A percentile compares a stretch with the other conserved stretches of the same genome.
These are phyloP conservation scores for Florisuga fusca DNA, from an alignment of 2,797 vertebrate genomes.

Conservation along the genomic window DNA sequence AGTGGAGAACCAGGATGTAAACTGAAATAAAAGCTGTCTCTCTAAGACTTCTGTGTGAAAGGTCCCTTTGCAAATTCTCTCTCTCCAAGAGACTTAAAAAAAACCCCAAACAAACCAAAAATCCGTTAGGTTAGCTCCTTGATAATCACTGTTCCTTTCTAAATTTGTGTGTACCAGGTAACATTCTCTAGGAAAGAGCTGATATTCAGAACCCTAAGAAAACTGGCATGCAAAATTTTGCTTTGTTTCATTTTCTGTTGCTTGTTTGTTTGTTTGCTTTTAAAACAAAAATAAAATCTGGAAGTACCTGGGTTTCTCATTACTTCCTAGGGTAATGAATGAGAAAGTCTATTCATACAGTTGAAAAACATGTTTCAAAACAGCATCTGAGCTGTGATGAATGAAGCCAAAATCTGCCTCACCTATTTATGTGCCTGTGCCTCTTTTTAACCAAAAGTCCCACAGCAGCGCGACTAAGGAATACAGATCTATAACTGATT, in stretches of 20 bases:
- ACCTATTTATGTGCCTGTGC: neutral
- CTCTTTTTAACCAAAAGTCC: neutral
- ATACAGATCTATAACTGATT: neutral
- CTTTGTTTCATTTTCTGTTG: neutral
- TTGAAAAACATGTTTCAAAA: neutral
- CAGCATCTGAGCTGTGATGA: neutral
- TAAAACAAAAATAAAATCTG: neutral
- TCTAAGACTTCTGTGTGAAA: neutral
- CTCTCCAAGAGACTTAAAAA: neutral
- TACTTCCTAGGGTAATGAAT: neutral
- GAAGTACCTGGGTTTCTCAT: neutral
- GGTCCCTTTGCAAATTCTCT: neutral
- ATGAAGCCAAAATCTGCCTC: neutral
- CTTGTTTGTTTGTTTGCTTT: neutral
- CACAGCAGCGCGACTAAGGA: accelerated
- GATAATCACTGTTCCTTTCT: neutral
- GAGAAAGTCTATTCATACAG: neutral
- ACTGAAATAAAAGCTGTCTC: neutral
- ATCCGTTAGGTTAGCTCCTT: neutral
- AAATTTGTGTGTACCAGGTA: neutral
- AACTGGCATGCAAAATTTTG: neutral
- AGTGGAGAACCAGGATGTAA: neutral
- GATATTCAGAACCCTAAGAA: neutral
- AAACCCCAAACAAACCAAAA: no score
- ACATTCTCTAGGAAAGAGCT: neutral